Base-by-base conservation (phyloP, 2,797 vertebrate genomes). In the Aerospiza tachiro region DNA sequence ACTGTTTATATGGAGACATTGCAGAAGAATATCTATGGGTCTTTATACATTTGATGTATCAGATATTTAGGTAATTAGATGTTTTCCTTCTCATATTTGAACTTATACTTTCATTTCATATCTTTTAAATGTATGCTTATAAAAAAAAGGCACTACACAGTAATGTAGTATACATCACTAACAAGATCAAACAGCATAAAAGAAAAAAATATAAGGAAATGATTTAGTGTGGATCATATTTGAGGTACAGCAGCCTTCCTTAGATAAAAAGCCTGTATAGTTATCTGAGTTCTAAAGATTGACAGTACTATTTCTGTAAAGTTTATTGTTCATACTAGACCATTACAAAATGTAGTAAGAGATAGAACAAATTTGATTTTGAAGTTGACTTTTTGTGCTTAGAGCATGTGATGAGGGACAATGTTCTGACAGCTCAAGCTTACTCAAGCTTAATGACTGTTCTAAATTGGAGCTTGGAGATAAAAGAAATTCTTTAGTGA, bases 401-500 rank as follows among this genome's bases (percentile, higher is more conserved):
- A 87, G 78, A 98, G 97, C 93, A 96, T 98, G 96, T 95, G 98
- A 97, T 96, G 97, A 98, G 94, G 96, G 95, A 97, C 97, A 98
- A 97, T 94, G 95, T 97, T 98, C 97, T 98, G 97, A 98, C 98
- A 98, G 98, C 96, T 98, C 96, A 96, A 97, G 97, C 97, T 98
- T 98, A 97, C 98, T 98, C 97, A 96, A 97, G 97, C 98, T 98
- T 98, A 98, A 98, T 98, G 98, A 98, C 98, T 98, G 97, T 98
- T 98, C 97, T 98, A 98, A 98, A 98, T 98, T 98, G 98, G 97
- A 98, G 96, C 97, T 98, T 96, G 96, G 96, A 98, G 98, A 98
- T 98, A 98, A 98, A 98, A 98, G 97, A 98, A 98, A 97, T 98
- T 98, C 97, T 98, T 98, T 98, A 98, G 98, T 97, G 98, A 98